Conservation (phyloP, 2,113 vertebrate genomes). For the Nerophis lumbriciformis region DNA sequence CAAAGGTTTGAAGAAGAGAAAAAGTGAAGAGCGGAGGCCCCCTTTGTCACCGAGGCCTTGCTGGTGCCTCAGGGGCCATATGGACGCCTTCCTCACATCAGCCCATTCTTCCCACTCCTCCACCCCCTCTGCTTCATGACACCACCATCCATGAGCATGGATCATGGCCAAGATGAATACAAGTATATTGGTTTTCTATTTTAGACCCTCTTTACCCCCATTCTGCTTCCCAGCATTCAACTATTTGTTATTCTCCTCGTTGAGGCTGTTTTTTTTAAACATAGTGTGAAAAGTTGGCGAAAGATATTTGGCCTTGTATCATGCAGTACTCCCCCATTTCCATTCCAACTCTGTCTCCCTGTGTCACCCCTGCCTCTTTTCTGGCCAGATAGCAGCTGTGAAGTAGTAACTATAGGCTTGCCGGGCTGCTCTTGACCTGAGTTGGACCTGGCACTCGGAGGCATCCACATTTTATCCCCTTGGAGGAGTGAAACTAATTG, state of each 20-base stretch:
- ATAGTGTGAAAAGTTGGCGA: slow-evolving; percentile 59
- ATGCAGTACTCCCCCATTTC: slow-evolving; percentile 17
- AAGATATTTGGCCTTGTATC: slow-evolving; percentile 41
- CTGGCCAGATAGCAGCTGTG: slow-evolving; percentile 49
- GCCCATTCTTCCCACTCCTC: slow-evolving; percentile 39
- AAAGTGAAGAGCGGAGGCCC: slow-evolving; percentile 38
- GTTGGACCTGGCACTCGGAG: slow-evolving; percentile 38
- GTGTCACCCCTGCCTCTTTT: slow-evolving; percentile 33
- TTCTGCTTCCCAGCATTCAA: slow-evolving; percentile 6
- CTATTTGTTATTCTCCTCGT: slow-evolving; percentile 14
- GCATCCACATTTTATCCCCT: slow-evolving; percentile 27
- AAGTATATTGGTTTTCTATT: slow-evolving; percentile 38
- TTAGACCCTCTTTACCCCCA: neutral
- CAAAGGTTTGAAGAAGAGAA: slow-evolving; percentile 42
- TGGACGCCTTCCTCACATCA: slow-evolving; percentile 57
- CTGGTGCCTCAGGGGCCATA: slow-evolving; percentile 53
- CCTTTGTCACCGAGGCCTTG: slow-evolving; percentile 49
- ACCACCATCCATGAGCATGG: slow-evolving; percentile 45
- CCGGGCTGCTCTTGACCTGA: slow-evolving; percentile 44
- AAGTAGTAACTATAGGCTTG: slow-evolving; percentile 44
- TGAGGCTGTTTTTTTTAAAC: slow-evolving; percentile 29
- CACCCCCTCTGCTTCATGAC: slow-evolving; percentile 34
- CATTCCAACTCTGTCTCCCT: neutral
- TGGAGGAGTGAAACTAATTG: slow-evolving; percentile 46
- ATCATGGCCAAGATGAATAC: slow-evolving; percentile 63